A percentile compares a stretch with the other conserved stretches of the same genome.
Evolutionary conservation across 2,888 invertebrate species (phyloP).

Genomic region (Heliconius hortense): DNA sequence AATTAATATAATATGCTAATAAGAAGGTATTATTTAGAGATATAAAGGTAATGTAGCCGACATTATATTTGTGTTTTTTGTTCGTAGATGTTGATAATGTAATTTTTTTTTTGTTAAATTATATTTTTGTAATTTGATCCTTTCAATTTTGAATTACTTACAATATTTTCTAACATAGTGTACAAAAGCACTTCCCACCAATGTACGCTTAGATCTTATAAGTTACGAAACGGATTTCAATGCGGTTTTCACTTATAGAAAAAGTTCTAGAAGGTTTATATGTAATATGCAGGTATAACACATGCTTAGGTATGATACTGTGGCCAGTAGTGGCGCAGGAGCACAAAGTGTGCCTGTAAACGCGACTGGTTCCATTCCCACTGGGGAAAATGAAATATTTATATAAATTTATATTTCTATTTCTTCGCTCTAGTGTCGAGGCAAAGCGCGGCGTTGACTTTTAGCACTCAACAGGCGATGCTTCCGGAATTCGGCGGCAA

Average conservation of each 20-base stretch:
- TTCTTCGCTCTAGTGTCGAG: too few species aligned
- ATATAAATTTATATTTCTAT: too few species aligned
- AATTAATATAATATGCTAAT: slow-evolving; percentile 58
- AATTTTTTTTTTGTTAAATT: background rate
- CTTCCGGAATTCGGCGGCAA: too few species aligned
- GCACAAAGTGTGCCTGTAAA: too few species aligned
- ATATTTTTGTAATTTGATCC: background rate
- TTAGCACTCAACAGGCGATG: too few species aligned
- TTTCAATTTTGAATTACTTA: background rate
- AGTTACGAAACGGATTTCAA: background rate
- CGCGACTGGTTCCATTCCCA: too few species aligned
- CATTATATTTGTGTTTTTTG: slow-evolving; percentile 4
- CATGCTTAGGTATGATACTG: too few species aligned
- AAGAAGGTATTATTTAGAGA: slow-evolving; percentile 45
- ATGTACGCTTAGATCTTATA: background rate
- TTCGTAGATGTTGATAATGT: background rate
- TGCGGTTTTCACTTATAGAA: background rate
- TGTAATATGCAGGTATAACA: too few species aligned
- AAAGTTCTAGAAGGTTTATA: background rate
- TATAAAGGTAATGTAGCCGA: slow-evolving; percentile 2
- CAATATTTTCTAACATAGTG: background rate
- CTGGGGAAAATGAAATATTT: too few species aligned
- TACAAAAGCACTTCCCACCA: background rate
- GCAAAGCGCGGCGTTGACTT: too few species aligned
- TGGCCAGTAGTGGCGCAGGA: too few species aligned